These are phyloP conservation scores for Tricholaema leucomelas DNA, from an alignment of 2,113 vertebrate species.

Conservation along the genomic window DNA sequence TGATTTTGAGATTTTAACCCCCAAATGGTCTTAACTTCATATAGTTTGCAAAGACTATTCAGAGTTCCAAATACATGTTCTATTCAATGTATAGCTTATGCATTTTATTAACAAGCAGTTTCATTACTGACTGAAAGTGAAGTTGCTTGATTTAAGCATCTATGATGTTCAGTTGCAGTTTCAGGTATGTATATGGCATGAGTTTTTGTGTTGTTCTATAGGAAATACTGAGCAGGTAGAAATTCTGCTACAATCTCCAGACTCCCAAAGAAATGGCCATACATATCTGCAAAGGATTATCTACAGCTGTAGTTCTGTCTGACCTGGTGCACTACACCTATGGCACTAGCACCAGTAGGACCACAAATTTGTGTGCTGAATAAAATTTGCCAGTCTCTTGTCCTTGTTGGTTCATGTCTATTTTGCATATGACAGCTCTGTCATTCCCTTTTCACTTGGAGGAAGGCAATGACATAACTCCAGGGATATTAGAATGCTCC, in stretches of 20 bases:
- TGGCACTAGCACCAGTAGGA: background rate
- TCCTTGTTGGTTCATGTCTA: background rate
- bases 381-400: background rate
- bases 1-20: background rate
- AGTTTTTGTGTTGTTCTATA: background rate
- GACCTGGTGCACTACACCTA: background rate
- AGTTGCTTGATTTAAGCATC: constrained; percentile 21
- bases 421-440: background rate
- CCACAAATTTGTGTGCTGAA: background rate
- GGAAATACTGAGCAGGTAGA: background rate
- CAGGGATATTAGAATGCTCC: constrained; percentile 12
- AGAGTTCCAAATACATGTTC: background rate
- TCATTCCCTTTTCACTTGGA: background rate
- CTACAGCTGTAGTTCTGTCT: background rate
- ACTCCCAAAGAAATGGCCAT: background rate
- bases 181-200: background rate
- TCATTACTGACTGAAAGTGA: constrained; percentile 13
- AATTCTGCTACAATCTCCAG: background rate
- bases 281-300: background rate
- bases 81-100: background rate
- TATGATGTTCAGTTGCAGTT: background rate
- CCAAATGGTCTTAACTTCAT: background rate
- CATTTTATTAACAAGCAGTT: constrained; percentile 14
- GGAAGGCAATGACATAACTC: constrained; percentile 2
- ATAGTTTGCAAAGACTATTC: background rate